Evolutionary conservation across 2,797 vertebrate genomes (phyloP).

Genomic region (Crenichthys baileyi): DNA sequence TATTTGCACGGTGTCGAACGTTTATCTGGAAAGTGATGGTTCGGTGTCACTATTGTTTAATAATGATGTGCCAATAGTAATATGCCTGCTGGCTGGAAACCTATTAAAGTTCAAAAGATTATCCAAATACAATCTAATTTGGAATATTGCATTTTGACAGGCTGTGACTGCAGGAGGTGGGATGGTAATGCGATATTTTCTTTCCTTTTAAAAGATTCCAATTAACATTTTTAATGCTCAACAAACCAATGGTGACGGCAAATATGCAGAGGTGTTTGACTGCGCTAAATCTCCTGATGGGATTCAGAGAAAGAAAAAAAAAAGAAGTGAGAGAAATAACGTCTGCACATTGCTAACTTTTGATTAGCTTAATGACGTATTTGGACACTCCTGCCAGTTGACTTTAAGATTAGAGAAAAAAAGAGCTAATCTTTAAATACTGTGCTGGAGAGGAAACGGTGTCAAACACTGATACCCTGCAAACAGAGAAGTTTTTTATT

Average conservation of each 20-base stretch:
- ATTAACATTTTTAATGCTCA: slow-evolving; percentile 85
- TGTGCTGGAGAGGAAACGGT: slow-evolving; percentile 27
- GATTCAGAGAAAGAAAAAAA: slow-evolving; percentile 35
- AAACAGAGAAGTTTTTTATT: slow-evolving; percentile 33
- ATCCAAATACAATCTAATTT: slow-evolving; percentile 89
- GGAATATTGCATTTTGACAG: slow-evolving; percentile 87
- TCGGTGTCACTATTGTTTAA: slow-evolving; percentile 88
- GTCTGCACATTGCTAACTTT: slow-evolving; percentile 70
- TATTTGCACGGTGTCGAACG: slow-evolving; percentile 84
- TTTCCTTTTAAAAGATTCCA: slow-evolving; percentile 80
- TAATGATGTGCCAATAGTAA: slow-evolving; percentile 87
- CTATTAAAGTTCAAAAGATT: slow-evolving; percentile 88
- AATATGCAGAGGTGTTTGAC: slow-evolving; percentile 75
- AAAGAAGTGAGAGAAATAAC: slow-evolving; percentile 41
- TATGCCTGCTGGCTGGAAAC: slow-evolving; percentile 84
- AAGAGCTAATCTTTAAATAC: slow-evolving; percentile 50
- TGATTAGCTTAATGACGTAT: slow-evolving; percentile 55
- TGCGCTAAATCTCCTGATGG: slow-evolving; percentile 69
- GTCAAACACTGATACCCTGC: slow-evolving; percentile 23
- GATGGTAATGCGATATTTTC: slow-evolving; percentile 80
- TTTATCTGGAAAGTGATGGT: slow-evolving; percentile 89
- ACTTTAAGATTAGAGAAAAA: slow-evolving; percentile 60
- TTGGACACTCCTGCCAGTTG: slow-evolving; percentile 46
- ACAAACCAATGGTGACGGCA: slow-evolving; percentile 79
- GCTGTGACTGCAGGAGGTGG: slow-evolving; percentile 81